Evolutionary conservation across 1,140 invertebrate genomes (phyloP), one percentile per base, ranked within the genome.

Genomic region (Hylaeus volcanicus): DNA sequence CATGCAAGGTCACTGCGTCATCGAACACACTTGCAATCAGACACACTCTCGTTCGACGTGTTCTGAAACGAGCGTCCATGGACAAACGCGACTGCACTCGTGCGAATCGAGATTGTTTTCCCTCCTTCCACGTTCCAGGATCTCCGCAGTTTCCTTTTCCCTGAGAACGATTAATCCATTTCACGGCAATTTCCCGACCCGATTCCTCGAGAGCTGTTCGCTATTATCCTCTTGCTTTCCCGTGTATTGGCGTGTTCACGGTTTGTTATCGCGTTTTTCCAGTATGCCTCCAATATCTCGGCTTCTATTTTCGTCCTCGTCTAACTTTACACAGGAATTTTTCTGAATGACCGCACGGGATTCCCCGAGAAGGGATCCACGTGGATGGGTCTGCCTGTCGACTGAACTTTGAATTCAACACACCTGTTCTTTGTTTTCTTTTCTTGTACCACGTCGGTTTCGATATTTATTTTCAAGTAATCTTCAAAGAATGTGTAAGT

Each of bases 1-100:
- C 81, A 70, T 70, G 79, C 85, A 86, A 87, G 85, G 86, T 72
- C 82, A 86, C 82, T 84, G 82, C 86, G 86, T 87, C 86, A 86
- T 87, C 82, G 51, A 48, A n/a, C n/a, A 70, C 15, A 70, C 26
- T 26, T 26, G 26, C 26, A 26, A 26, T 26, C 26, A 26, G 26
- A 26, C 41, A 70, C 26, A 15, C 55, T 6, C 65, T 26, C 11
- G 41, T 48, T 65, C 45, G 73, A 51, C 55, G 26, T 26, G 71
- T 26, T 26, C 26, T 65, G 61, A 26, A 9, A 5, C 43, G 43
- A 8, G 11, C n/a, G 37, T 56, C 69, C 72, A 15, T 56, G 56
- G 26, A 26, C 56, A 64, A 43, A 60, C 9, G 15, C 6, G 61
- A 5, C 26, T 41, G 72, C 72, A 15, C 12, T 51, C 15, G 55